Base-by-base conservation (phyloP, 2,113 vertebrate species). In the Chloebia gouldiae region DNA sequence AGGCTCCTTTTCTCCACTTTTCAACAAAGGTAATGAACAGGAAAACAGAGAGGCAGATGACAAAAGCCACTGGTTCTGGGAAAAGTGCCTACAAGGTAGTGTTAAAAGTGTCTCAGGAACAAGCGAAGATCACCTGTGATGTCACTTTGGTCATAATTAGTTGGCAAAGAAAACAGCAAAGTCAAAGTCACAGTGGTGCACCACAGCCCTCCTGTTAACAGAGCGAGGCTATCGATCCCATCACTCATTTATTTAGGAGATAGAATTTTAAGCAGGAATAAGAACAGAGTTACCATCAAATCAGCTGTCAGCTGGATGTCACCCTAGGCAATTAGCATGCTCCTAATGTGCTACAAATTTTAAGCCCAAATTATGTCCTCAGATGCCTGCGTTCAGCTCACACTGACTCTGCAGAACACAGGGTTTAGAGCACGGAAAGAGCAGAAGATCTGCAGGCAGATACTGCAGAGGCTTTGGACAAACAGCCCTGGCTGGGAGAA, bases 91-190 rank as follows among this genome's bases (percentile, higher is more conserved):
- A 44, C 45, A 23, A 84, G 59, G 60, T 20, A 28, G 56, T 78
- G 73, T 66, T 93, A 85, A 84, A 88, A 96, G 71, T 53, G 56
- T 78, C 85, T 83, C 47, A 33, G 92, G 87, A 95, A 77, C 50
- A 80, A 80, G 85, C 0, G 3, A 73, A 81, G 76, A 92, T 93
- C 93, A 90, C 85, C 85, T 78, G 83, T 72, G 87, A 91, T 93
- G 92, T 93, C 90, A 94, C 89, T 96, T 96, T 90, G 75, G 93
- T 88, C 94, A 84, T 96, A 97, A 97, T 97, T 96, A 94, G 60
- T 86, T 94, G 94, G 92, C 90, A 96, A 94, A 90, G 92, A 95
- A 90, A 95, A 88, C 69, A 81, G 76, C 2, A 3, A 90, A 92
- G 92, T 68, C 92, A 86, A 96, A 97, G 79, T 84, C 93, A 88